Base-by-base conservation (phyloP, 2,113 vertebrate species). In the Pholis gunnellus region DNA sequence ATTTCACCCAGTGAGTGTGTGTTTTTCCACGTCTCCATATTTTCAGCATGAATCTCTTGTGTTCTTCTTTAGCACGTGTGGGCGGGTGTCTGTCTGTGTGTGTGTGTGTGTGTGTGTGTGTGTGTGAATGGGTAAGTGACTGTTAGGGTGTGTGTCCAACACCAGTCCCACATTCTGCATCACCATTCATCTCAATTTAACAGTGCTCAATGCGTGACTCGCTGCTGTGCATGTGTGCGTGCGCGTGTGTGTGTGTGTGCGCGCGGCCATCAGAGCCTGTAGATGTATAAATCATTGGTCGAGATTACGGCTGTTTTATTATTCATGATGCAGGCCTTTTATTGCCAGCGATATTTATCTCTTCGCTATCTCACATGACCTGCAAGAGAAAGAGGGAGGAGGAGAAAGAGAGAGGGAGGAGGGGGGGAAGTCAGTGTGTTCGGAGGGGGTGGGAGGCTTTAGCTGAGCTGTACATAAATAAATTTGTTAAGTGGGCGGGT, bases 291-390 rank as follows among this genome's bases (percentile, higher is more conserved):
- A 95, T 95, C 95, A 95, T 88, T 86, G 93, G 89, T 91, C 72
- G 87, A 91, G 93, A 95, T 95, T 94, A 95, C 90, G 88, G 89
- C 92, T 94, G 89, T 94, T 96, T 95, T 95, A 96, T 95, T 96
- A 95, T 96, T 95, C 95, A 96, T 96, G 95, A 95, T 94, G 89
- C 93, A 61, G 84, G 91, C 90, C 94, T 94, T 95, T 95, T 95
- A 95, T 95, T 93, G 86, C 91, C 87, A 83, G 87, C 46, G 87
- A 95, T 95, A 96, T 95, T 94, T 95, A 95, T 96, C 94, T 93
- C 90, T 89, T 75, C 72, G 40, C 89, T 87, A 89, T 93, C 92
- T 90, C 82, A 81, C 77, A 86, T 89, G 89, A 93, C 91, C 93
- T 89, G 89, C 89, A 84, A 86, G 75, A 82, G 75, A 83, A 80